Evolutionary conservation across 92 coral and sea anemone genomes (phyloP).

Genomic region (Parazoanthus darwini): DNA sequence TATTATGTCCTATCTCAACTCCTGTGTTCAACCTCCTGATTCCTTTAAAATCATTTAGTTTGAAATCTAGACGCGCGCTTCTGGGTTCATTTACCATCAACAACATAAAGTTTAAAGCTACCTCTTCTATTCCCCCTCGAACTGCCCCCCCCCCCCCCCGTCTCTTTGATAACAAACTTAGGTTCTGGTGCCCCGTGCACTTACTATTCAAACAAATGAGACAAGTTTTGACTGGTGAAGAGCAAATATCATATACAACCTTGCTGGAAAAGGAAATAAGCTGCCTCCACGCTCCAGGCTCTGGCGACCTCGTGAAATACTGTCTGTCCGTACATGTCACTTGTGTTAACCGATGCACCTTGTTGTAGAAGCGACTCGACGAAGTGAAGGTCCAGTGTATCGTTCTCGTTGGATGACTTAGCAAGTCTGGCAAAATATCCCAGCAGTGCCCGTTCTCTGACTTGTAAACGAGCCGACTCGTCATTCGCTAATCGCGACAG

Average conservation of each 20-base stretch:
- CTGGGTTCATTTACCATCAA: too few relatives aligned
- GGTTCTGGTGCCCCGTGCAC: too few relatives aligned
- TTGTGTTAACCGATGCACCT: constrained; percentile 64
- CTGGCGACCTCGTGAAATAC: constrained; percentile 73
- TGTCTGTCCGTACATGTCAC: constrained; percentile 61
- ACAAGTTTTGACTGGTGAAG: background rate
- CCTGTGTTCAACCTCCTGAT: too few relatives aligned
- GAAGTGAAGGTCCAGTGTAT: constrained; percentile 56
- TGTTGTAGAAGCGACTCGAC: constrained; percentile 50
- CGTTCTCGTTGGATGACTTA: constrained; percentile 54
- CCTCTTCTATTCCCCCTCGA: too few relatives aligned
- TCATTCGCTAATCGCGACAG: background rate
- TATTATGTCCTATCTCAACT: too few relatives aligned
- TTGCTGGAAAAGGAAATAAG: constrained; percentile 54
- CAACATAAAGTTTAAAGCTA: too few relatives aligned
- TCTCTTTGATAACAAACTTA: too few relatives aligned
- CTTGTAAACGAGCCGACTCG: background rate
- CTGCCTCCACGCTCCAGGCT: constrained; percentile 67
- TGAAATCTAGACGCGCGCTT: too few relatives aligned
- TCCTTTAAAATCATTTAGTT: too few relatives aligned
- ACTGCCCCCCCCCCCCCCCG: too few relatives aligned
- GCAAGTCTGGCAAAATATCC: constrained; percentile 64
- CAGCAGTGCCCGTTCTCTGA: constrained; percentile 57
- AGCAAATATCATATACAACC: constrained; percentile 28
- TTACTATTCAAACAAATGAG: too few relatives aligned